Evolutionary conservation across 53 echinoderm and acorn worm genomes (phyloP).

Genomic region (Patiria pectinifera): DNA sequence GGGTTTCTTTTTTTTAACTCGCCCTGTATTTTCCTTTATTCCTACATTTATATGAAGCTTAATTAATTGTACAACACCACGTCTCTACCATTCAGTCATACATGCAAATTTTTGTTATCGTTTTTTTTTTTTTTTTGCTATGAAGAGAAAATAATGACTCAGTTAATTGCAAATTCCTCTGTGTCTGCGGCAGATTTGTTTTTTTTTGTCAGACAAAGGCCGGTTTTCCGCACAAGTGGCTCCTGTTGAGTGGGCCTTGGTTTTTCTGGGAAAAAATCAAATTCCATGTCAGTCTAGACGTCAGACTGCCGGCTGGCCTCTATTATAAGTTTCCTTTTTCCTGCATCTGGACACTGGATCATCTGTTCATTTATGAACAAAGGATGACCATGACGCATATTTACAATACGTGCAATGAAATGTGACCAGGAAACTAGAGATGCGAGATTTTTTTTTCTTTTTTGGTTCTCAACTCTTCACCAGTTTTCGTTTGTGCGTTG

Average conservation of each 20-base stretch:
- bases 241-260: background rate
- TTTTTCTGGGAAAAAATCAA: slow-evolving; percentile 3
- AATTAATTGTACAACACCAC: too few relatives aligned
- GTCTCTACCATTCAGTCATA: too few relatives aligned
- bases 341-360: background rate
- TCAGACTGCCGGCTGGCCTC: background rate
- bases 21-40: too few relatives aligned
- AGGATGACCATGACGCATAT: background rate
- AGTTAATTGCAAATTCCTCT: too few relatives aligned
- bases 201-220: too few relatives aligned
- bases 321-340: background rate
- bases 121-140: too few relatives aligned
- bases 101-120: too few relatives aligned
- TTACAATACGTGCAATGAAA: background rate
- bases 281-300: slow-evolving; percentile 20
- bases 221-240: background rate
- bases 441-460: background rate
- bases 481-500: background rate
- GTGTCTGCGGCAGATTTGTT: too few relatives aligned
- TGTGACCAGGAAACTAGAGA: too few relatives aligned
- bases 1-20: too few relatives aligned
- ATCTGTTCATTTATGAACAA: background rate
- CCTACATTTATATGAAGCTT: too few relatives aligned
- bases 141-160: too few relatives aligned
- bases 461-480: background rate